Evolutionary conservation across 2,888 invertebrate species (phyloP).

Genomic region (Epinotia bilunana): DNA sequence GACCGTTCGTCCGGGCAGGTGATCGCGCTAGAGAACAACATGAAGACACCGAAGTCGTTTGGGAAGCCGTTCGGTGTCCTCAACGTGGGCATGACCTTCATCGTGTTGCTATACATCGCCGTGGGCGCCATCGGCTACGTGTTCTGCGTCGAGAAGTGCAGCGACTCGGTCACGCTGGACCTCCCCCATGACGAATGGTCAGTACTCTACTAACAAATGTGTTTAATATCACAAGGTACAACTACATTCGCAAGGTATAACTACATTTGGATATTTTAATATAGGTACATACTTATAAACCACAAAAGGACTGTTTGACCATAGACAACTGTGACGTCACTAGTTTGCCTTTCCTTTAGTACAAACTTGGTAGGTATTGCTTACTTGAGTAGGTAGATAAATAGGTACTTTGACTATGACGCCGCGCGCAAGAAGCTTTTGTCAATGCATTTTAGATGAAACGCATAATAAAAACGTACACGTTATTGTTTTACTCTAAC

Average conservation of each 20-base stretch:
- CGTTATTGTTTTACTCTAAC: background rate
- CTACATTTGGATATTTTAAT: too few species aligned
- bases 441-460: background rate
- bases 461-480: background rate
- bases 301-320: too few species aligned
- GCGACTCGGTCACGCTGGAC: conserved; percentile 93
- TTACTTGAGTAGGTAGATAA: too few species aligned
- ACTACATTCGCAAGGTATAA: too few species aligned
- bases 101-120: conserved; percentile 89
- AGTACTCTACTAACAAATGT: background rate
- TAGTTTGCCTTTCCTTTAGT: too few species aligned
- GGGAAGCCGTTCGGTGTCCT: conserved; percentile 91
- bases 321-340: too few species aligned
- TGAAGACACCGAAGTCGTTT: conserved; percentile 93
- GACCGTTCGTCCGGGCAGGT: conserved; percentile 89
- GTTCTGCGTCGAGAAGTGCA: conserved; percentile 88
- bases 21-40: conserved; percentile 95
- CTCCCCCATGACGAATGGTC: conserved; percentile 83
- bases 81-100: conserved; percentile 91
- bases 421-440: too few species aligned
- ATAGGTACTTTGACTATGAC: too few species aligned
- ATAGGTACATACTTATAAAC: too few species aligned
- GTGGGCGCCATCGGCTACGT: conserved; percentile 94
- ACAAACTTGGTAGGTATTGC: too few species aligned
- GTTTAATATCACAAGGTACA: too few species aligned